phyloP scores from a whole-genome alignment of 1,140 invertebrate species.

The Periplaneta americana region DNA sequence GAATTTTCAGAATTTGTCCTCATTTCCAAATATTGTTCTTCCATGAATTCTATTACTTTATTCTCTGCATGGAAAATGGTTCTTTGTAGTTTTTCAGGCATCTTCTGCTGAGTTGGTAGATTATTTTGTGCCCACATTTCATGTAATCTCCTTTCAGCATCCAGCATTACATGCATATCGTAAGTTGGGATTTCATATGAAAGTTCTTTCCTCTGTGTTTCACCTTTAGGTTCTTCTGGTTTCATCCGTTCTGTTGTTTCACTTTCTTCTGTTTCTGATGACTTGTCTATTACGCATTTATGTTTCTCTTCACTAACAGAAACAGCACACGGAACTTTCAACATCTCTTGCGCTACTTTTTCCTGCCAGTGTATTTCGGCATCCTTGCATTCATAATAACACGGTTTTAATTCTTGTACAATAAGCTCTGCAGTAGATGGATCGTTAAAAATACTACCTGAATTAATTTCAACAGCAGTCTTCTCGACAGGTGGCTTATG shows the following conservation, averaged over 20 bases:
- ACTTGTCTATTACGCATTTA: not conserved
- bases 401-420: not conserved
- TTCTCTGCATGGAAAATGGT: not conserved
- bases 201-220: not conserved
- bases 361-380: constrained; percentile 21
- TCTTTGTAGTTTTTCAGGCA: not conserved
- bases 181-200: not conserved
- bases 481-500: no score
- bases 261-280: not conserved
- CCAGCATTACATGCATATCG: not conserved
- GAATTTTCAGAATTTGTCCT: not conserved
- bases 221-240: not conserved
- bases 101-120: not conserved
- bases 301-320: not conserved
- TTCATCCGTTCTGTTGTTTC: not conserved
- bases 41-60: not conserved
- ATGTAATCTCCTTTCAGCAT: constrained; percentile 17
- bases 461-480: not conserved
- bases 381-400: constrained; percentile 6
- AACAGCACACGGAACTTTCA: not conserved
- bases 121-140: not conserved
- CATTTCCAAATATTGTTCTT: not conserved
- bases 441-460: not conserved
- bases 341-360: constrained; percentile 12
- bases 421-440: not conserved